A percentile compares a stretch with the other conserved stretches of the same genome.
These are phyloP conservation scores for Andricus grossulariae DNA, from an alignment of 1,140 invertebrate genomes.

Conservation along the genomic window DNA sequence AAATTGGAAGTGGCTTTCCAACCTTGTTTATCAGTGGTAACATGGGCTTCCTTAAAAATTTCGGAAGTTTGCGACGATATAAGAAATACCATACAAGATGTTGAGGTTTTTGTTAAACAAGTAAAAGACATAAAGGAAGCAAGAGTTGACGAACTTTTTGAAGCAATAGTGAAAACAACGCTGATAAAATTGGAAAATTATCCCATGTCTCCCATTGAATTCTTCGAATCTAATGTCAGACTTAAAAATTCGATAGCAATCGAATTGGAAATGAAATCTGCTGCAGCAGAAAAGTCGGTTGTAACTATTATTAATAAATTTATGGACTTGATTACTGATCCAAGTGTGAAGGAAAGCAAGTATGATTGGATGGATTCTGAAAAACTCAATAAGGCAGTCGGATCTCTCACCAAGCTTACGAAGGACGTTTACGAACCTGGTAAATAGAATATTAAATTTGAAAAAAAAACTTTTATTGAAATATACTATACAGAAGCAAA, in stretches of 20 bases:
- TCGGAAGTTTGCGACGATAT: conserved; percentile 80
- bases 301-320: conserved; percentile 85
- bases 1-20: conserved; percentile 84
- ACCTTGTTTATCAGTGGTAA: conserved; percentile 85
- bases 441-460: conserved; percentile 29
- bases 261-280: conserved; percentile 79
- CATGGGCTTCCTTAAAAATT: conserved; percentile 88
- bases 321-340: conserved; percentile 77
- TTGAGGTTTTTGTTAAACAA: conserved; percentile 84
- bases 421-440: conserved; percentile 74
- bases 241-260: conserved; percentile 61
- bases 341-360: conserved; percentile 77
- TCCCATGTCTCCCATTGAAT: conserved; percentile 80
- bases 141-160: conserved; percentile 83
- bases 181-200: conserved; percentile 82
- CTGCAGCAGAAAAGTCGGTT: conserved; percentile 80
- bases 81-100: conserved; percentile 77
- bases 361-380: conserved; percentile 82
- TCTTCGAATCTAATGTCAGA: conserved; percentile 80
- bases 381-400: conserved; percentile 77
- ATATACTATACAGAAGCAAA: too few relatives aligned
- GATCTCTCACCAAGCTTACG: conserved; percentile 76
- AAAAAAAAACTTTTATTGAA: conserved; percentile 9
- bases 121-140: conserved; percentile 86
- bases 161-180: conserved; percentile 79